Evolutionary conservation across 1,140 invertebrate species (phyloP).

Genomic region (Zophobas morio): DNA sequence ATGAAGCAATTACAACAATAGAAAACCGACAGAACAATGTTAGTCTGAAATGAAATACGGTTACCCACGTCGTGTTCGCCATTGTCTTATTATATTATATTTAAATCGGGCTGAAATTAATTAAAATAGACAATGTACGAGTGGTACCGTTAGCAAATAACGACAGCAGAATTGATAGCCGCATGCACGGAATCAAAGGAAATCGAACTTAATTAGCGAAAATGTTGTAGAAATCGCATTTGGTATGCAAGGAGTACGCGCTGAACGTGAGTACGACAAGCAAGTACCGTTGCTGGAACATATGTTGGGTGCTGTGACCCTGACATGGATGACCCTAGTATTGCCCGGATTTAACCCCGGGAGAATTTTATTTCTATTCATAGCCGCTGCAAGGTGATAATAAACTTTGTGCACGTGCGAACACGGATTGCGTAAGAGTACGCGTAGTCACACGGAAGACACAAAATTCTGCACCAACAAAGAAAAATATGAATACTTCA

Average conservation of each 20-base stretch:
- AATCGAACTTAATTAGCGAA: neutral
- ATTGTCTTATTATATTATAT: conserved; percentile 19
- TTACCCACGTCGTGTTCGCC: conserved; percentile 13
- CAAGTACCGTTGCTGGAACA: conserved; percentile 23
- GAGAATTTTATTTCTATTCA: conserved; percentile 5
- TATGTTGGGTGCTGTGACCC: neutral
- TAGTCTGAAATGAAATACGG: conserved; percentile 12
- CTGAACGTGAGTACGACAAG: neutral
- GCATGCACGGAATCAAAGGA: neutral
- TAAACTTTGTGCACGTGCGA: too few relatives aligned
- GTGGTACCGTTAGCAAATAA: conserved; percentile 8
- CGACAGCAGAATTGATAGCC: neutral
- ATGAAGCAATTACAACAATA: conserved; percentile 18
- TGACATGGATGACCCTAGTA: conserved; percentile 27
- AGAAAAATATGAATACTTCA: too few relatives aligned
- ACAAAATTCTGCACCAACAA: too few relatives aligned
- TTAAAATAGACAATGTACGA: neutral
- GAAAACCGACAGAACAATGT: conserved; percentile 31
- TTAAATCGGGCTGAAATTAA: conserved; percentile 20
- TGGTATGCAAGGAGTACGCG: neutral
- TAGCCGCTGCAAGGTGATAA: neutral
- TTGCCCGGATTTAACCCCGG: neutral
- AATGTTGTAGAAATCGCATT: neutral
- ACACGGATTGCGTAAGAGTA: too few relatives aligned
- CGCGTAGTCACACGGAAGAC: too few relatives aligned